Conservation (phyloP, 1,140 invertebrate species). For the Drosophila pachea region DNA sequence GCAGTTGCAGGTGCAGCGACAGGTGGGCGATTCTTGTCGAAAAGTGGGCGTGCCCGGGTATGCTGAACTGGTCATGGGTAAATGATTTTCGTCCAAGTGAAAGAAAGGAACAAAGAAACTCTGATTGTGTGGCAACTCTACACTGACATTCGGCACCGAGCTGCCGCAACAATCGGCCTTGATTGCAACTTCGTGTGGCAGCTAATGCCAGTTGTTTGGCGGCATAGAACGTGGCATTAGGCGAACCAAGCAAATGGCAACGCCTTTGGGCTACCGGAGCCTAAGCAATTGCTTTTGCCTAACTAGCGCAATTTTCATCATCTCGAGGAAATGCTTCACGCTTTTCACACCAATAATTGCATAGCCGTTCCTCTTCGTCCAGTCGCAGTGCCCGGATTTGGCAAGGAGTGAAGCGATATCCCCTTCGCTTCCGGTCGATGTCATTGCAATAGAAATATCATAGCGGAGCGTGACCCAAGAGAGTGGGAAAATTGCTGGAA, state of each 20-base stretch:
- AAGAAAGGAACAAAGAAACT: background rate
- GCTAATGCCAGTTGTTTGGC: background rate
- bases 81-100: slow-evolving; percentile 11
- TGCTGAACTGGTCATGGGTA: background rate
- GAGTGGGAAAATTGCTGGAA: background rate
- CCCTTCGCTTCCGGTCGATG: slow-evolving; percentile 55
- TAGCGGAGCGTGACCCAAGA: slow-evolving; percentile 50
- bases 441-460: slow-evolving; percentile 47
- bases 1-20: slow-evolving; percentile 21
- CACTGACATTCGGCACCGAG: slow-evolving; percentile 7
- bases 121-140: slow-evolving; percentile 10
- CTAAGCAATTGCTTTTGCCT: slow-evolving; percentile 10
- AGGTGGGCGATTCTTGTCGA: background rate
- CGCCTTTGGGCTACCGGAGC: background rate
- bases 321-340: slow-evolving; percentile 50
- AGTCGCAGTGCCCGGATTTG: background rate
- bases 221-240: slow-evolving; percentile 32
- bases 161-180: slow-evolving; percentile 22
- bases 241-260: slow-evolving; percentile 4
- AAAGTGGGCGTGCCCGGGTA: background rate
- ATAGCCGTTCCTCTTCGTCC: slow-evolving; percentile 19
- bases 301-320: slow-evolving; percentile 44
- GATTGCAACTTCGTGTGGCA: slow-evolving; percentile 22
- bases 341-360: slow-evolving; percentile 30
- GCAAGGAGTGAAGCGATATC: background rate